phyloP scores from a whole-genome alignment of 2,888 invertebrate species.

The Thereva unica region DNA sequence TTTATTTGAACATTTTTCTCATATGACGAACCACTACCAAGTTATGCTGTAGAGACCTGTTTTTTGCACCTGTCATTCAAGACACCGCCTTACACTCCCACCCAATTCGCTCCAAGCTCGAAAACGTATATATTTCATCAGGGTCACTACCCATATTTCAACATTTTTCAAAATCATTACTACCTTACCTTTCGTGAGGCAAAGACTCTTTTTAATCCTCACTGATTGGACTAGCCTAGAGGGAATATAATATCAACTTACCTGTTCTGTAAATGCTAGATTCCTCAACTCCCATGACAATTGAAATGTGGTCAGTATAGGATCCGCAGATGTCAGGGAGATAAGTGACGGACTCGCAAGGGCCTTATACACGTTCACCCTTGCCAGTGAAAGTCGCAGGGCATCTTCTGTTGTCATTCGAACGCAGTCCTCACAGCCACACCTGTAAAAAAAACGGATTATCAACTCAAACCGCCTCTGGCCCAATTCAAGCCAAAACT shows the following conservation, averaged over 20 bases:
- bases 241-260: conserved; percentile 41
- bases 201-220: too few species aligned
- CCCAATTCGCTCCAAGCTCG: too few species aligned
- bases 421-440: conserved; percentile 89
- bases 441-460: conserved; percentile 55
- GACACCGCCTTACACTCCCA: too few species aligned
- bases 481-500: conserved; percentile 36
- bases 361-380: conserved; percentile 91
- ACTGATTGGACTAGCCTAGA: too few species aligned
- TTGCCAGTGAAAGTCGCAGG: conserved; percentile 80
- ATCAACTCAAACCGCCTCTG: not conserved
- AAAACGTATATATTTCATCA: too few species aligned
- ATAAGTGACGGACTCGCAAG: conserved; percentile 92
- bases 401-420: conserved; percentile 74
- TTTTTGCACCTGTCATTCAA: too few species aligned
- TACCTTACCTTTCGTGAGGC: too few species aligned
- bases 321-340: conserved; percentile 89
- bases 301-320: conserved; percentile 91
- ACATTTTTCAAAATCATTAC: too few species aligned
- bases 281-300: conserved; percentile 92
- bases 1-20: too few species aligned
- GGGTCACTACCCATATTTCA: too few species aligned
- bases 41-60: too few species aligned
- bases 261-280: conserved; percentile 85
- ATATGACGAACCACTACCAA: too few species aligned